Evolutionary conservation across 1,140 invertebrate genomes (phyloP), one percentile per base, ranked within the genome.

Genomic region (Trachymyrmex cornetzi): DNA sequence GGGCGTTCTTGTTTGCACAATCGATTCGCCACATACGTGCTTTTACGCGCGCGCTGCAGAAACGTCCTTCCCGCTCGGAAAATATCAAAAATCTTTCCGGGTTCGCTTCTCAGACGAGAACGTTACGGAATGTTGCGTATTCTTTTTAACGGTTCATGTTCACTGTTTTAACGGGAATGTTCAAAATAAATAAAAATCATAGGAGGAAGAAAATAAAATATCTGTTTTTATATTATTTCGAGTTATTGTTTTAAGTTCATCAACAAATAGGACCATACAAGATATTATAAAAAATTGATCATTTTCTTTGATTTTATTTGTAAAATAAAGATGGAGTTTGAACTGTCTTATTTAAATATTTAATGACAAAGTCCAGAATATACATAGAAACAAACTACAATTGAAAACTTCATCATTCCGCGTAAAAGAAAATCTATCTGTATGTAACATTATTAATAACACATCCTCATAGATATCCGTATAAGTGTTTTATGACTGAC

Each of bases 1-100:
- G 82, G 79, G 69, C 88, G 85, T 34, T 87, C 86, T 67, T 93
- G 92, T 93, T 93, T 93, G 92, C 87, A 90, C 91, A 92, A 93
- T 93, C 92, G 92, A 93, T 92, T 92, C 71, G 80, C 55, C 86
- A 80, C 89, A 81, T 90, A 89, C 88, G 86, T 89, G 90, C 88
- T 93, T 93, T 92, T 90, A 92, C 89, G 92, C 86, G 74, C 85
- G 50, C 77, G 84, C 19, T 80, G 53, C 38, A 74, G 66, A 27
- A 85, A 64, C 74, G 55, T 64, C 77, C 85, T 89, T 80, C 27
- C 59, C 50, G 53, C 50, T 50, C 53, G 50, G 74, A 77, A 86
- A 88, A 90, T 72, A 77, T 88, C 77, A 75, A 77, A 87, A 89
- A 89, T 84, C 81, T 90, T 82, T 66, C 48, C 12, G 3, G 44